Evolutionary conservation across 2,888 invertebrate species (phyloP).

Genomic region (Philereme vetulata): DNA sequence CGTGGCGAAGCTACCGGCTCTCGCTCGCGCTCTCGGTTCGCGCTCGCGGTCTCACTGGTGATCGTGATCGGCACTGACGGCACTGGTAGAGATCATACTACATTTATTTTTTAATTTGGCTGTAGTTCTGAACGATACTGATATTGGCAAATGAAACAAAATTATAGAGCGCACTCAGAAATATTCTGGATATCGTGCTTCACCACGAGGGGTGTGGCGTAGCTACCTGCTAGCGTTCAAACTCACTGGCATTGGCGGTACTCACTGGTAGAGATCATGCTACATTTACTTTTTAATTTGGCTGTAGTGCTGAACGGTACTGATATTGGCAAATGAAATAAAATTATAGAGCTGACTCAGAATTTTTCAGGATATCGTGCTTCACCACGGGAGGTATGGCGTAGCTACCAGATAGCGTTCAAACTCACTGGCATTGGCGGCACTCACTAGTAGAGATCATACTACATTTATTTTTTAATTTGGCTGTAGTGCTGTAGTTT

Average conservation of each 20-base stretch:
- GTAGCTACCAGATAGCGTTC: constrained; percentile 59
- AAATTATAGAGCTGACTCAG: no score
- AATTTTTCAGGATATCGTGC: constrained; percentile 59
- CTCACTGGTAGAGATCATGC: constrained; percentile 41
- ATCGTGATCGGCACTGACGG: constrained; percentile 45
- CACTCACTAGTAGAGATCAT: constrained; percentile 40
- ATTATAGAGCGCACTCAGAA: no score
- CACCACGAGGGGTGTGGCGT: constrained; percentile 75
- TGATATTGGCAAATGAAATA: background rate
- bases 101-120: constrained; percentile 21
- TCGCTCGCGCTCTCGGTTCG: constrained; percentile 45
- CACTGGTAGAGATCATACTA: constrained; percentile 42
- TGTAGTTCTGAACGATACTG: background rate
- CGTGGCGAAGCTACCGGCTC: constrained; percentile 64
- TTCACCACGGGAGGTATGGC: constrained; percentile 76
- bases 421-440: constrained; percentile 42
- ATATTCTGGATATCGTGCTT: constrained; percentile 65
- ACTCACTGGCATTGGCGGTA: constrained; percentile 41
- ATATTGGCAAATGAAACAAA: background rate
- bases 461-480: constrained; percentile 27
- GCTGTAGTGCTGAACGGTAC: background rate
- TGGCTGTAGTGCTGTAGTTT: background rate
- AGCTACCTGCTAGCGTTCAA: constrained; percentile 55
- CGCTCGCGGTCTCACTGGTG: constrained; percentile 35
- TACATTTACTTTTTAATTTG: constrained; percentile 23